Percentiles rank a stretch among this genome's conserved stretches.
Conservation (phyloP, 2,797 vertebrate genomes). For the Anguilla anguilla region DNA sequence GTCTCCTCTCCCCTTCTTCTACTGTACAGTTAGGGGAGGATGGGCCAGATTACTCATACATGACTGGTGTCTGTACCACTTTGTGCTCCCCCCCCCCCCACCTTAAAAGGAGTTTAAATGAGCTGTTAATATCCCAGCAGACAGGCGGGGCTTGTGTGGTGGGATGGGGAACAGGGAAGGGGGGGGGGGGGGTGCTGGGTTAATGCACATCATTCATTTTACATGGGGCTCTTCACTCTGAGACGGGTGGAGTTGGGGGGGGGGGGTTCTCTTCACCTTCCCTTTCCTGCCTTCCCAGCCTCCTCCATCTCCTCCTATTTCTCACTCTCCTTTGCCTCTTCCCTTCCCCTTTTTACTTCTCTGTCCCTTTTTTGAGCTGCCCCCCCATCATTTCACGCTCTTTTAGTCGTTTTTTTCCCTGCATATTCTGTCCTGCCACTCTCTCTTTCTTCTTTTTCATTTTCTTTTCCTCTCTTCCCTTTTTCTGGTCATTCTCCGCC, state of each 20-base stretch:
- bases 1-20: background rate
- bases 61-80: constrained; percentile 21
- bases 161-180: background rate
- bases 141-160: background rate
- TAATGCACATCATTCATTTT: constrained; percentile 30
- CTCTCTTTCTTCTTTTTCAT: background rate
- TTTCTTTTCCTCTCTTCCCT: background rate
- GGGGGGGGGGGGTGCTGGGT: background rate
- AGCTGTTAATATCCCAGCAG: constrained; percentile 28
- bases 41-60: constrained; percentile 3
- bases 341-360: background rate
- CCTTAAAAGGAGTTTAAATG: constrained; percentile 23
- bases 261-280: background rate
- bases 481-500: background rate
- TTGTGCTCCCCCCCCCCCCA: background rate
- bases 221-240: constrained; percentile 1
- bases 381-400: background rate
- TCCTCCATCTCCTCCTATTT: background rate
- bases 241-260: no score
- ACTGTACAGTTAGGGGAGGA: background rate
- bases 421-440: background rate
- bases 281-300: background rate
- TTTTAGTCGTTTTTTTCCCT: no score
- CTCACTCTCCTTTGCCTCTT: background rate
- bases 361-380: background rate